phyloP scores from a whole-genome alignment of 2,797 vertebrate species.

The Trematomus bernacchii region DNA sequence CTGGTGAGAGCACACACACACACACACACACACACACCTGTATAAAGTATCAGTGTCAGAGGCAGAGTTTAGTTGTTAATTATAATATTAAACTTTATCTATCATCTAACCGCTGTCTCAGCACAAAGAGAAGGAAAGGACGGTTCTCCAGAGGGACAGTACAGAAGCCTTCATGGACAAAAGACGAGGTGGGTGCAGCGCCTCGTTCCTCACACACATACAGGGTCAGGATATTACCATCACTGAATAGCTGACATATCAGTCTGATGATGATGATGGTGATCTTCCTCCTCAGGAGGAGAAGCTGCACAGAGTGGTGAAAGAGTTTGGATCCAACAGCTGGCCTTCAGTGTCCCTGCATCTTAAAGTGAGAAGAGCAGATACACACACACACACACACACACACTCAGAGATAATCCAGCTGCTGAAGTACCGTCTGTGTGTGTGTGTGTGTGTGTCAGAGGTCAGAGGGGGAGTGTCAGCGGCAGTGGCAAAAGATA shows the following conservation, averaged over 20 bases:
- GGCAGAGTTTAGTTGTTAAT: no score
- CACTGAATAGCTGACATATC: background rate
- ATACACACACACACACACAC: no score
- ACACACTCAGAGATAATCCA: no score
- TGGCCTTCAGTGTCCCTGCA: constrained; percentile 91
- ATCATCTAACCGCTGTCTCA: constrained; percentile 17
- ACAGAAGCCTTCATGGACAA: constrained; percentile 57
- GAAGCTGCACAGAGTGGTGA: constrained; percentile 91
- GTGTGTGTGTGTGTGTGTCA: constrained; percentile 81
- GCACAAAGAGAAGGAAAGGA: constrained; percentile 30
- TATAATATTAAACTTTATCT: no score
- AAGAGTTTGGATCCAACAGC: constrained; percentile 91
- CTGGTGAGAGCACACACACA: constrained; percentile 48
- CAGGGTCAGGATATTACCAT: background rate
- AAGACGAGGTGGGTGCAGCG: constrained; percentile 55
- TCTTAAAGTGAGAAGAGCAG: constrained; percentile 51
- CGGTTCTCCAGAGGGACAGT: constrained; percentile 26
- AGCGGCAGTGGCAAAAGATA: constrained; percentile 94
- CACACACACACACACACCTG: background rate
- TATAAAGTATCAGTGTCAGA: no score
- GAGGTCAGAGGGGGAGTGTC: constrained; percentile 92
- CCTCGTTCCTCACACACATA: no score
- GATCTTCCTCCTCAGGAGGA: constrained; percentile 86
- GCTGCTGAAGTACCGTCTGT: no score
- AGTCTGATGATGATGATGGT: background rate